Base-by-base conservation (phyloP, 2,113 vertebrate species). In the Brachyistius frenatus region DNA sequence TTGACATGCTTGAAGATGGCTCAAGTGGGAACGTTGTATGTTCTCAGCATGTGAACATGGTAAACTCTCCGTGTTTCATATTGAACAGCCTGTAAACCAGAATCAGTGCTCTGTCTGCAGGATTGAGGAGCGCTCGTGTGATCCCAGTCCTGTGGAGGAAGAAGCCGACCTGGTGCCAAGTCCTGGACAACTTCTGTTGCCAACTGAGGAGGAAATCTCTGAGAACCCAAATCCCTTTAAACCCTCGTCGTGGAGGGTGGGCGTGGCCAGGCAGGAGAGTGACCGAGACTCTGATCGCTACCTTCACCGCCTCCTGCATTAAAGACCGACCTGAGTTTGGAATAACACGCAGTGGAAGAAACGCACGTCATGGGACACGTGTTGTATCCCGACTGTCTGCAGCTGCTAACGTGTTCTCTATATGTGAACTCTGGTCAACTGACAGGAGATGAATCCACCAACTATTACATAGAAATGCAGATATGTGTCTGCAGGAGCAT, bases 271-370 rank as follows among this genome's bases (percentile, higher is more conserved):
- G 49, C 75, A 86, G 54, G 87, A 75, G 44, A 44, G 52, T 15
- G 30, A 56, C 23, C 87, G 82, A 70, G 90, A 93, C 77, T 81
- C 91, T 5, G 93, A 94, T 11, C 90, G 80, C 53, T 94, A 94
- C 85, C 92, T 95, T 47, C 93, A 94, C 83, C 90, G 78, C 36
- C 87, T 94, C 69, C 84, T 92, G 44, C 92, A 93, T 77, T 92
- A 64, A 93, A 44, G 7, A 10, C 6, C 2, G 23, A 33, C 41
- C 32, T 5, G 3, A 39, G 52, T 67, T 39, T 63, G 55, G 37
- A 47, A 14, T 14, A 37, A 36, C 33, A 33, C 41, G 4, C 13
- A 52, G 35, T 16, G 9, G 15, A 13, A 44, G 0, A 60, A 67
- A 16, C 31, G 11, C 10, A 72, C 2, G 36, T 62, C 35, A 41